Base-by-base conservation (phyloP, 2,113 vertebrate genomes). In the Rattus rattus region DNA sequence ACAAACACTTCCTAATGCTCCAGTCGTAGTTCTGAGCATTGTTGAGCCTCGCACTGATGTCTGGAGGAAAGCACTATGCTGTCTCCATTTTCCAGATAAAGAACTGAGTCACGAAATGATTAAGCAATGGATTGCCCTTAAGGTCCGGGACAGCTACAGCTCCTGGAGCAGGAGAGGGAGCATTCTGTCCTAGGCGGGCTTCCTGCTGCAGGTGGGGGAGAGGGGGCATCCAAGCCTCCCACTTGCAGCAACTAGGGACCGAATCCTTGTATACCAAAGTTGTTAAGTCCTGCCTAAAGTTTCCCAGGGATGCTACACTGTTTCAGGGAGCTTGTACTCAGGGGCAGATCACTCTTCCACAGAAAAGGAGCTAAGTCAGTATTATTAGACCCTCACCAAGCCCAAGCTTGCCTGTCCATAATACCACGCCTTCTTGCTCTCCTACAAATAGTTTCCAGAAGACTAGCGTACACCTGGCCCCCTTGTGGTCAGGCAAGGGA, bases 401-500 rank as follows among this genome's bases (percentile, higher is more conserved):
- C 19, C 49, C 1, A 1, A 30, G 79, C n/a, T 49, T 84, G 70
- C 19, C 11, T 11, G 43, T 43, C 43, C 13, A 22, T 17, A n/a
- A 4, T 8, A 56, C 12, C 3, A 5, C 0, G 17, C 63, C 10
- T 3, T n/a, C 28, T 10, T 36, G 4, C 7, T 59, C 52, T 36
- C 33, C 7, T 47, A 59, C 49, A 39, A 28, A 67, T 83, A 39
- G 26, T 20, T 76, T 92, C 16, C 20, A 0, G 4, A 49, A 30
- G 20, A 52, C 43, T 24, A 39, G 36, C 12, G 36, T 1, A 4
- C 19, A 9, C n/a, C 30, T 9, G 1, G 94, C 94, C 97, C 86
- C 94, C 97, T 96, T 39, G 96, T 94, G 97, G 97, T 47, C 3
- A 13, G 67, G 12, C 9, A 33, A 20, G 12, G 91, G n/a, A 96